These are phyloP conservation scores for Oryzaephilus surinamensis DNA, from an alignment of 1,140 invertebrate genomes.

Conservation along the genomic window DNA sequence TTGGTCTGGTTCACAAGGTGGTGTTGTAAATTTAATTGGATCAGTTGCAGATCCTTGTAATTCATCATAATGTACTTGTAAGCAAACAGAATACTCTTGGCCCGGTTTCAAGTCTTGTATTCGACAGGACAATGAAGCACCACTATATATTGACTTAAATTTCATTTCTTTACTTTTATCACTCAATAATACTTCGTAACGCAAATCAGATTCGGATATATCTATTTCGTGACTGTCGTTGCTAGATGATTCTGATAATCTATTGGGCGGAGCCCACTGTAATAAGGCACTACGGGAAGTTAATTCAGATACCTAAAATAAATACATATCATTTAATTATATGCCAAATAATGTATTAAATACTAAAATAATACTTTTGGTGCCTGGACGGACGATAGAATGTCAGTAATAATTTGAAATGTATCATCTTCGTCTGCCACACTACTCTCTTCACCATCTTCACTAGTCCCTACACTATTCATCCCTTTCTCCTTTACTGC, in stretches of 20 bases:
- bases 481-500: slow-evolving; percentile 40
- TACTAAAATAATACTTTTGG: slow-evolving; percentile 46
- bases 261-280: slow-evolving; percentile 58
- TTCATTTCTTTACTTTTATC: slow-evolving; percentile 65
- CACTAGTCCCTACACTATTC: slow-evolving; percentile 51
- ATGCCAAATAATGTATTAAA: neutral
- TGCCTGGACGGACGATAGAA: slow-evolving; percentile 60
- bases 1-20: slow-evolving; percentile 54
- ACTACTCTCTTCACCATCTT: slow-evolving; percentile 60
- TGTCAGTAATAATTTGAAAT: slow-evolving; percentile 50
- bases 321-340: slow-evolving; percentile 9
- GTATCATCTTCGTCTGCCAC: slow-evolving; percentile 59
- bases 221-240: slow-evolving; percentile 34
- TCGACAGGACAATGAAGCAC: slow-evolving; percentile 52
- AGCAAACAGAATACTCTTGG: slow-evolving; percentile 66
- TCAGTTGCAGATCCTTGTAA: slow-evolving; percentile 41
- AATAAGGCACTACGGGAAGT: slow-evolving; percentile 67
- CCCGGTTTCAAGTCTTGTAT: slow-evolving; percentile 72
- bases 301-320: slow-evolving; percentile 60
- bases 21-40: slow-evolving; percentile 48
- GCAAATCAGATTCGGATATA: slow-evolving; percentile 49
- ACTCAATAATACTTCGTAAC: slow-evolving; percentile 64
- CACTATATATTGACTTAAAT: slow-evolving; percentile 71
- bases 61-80: slow-evolving; percentile 47
- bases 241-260: slow-evolving; percentile 44